phyloP scores from a whole-genome alignment of 2,797 vertebrate species.

The Nasua narica region DNA sequence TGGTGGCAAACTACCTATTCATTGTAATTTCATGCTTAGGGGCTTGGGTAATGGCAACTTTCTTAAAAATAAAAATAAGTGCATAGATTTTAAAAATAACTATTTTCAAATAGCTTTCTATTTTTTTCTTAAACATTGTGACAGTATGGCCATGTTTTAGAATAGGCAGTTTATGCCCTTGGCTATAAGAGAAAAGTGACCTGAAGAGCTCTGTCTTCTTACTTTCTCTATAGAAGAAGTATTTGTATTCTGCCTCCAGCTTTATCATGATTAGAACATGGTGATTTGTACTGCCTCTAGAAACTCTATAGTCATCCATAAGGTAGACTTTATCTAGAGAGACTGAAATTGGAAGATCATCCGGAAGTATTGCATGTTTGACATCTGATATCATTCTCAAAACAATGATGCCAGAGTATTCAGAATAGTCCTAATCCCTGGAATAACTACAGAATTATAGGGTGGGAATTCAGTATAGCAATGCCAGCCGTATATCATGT shows the following conservation, averaged over 20 bases:
- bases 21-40: not conserved
- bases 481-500: slow-evolving; percentile 5
- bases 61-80: slow-evolving; percentile 39
- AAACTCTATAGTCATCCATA: slow-evolving; percentile 6
- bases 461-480: slow-evolving; percentile 31
- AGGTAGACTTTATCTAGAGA: slow-evolving; percentile 42
- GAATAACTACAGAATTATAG: slow-evolving; percentile 54
- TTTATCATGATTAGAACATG: slow-evolving; percentile 34
- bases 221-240: not conserved
- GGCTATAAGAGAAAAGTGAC: not conserved
- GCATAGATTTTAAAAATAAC: slow-evolving; percentile 23
- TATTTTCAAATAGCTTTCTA: not conserved
- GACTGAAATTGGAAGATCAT: slow-evolving; percentile 28
- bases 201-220: not conserved
- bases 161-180: not conserved
- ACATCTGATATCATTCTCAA: slow-evolving; percentile 56
- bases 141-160: slow-evolving; percentile 5
- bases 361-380: slow-evolving; percentile 44
- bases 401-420: slow-evolving; percentile 46
- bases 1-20: not conserved
- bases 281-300: slow-evolving; percentile 23
- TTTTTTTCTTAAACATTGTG: not conserved
- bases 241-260: not conserved
- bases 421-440: slow-evolving; percentile 25
- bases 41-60: not conserved